phyloP scores from a whole-genome alignment of 2,888 invertebrate genomes.

The Endotricha flammealis region DNA sequence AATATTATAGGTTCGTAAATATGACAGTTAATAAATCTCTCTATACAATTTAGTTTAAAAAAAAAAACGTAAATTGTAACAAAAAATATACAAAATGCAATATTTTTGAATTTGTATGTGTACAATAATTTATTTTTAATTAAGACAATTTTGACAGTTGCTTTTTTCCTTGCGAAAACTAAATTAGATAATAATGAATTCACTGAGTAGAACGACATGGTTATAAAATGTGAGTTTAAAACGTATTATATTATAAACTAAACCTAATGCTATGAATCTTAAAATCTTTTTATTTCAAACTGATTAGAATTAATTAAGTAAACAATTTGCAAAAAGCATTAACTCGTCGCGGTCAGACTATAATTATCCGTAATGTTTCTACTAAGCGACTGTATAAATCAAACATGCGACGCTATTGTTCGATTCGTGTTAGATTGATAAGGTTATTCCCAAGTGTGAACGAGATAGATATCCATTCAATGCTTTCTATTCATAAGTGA shows the following conservation, averaged over 20 bases:
- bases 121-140: constrained; percentile 4
- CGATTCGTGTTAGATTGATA: constrained; percentile 78
- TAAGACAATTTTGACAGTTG: background rate
- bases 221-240: background rate
- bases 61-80: background rate
- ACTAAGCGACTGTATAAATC: constrained; percentile 78
- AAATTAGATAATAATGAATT: background rate
- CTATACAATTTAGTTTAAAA: too few species aligned
- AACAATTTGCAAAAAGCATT: constrained; percentile 38
- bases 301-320: constrained; percentile 5
- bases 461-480: constrained; percentile 69
- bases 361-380: constrained; percentile 77
- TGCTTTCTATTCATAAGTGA: constrained; percentile 68
- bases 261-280: background rate
- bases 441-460: constrained; percentile 75
- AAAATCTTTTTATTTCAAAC: constrained; percentile 1
- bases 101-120: background rate
- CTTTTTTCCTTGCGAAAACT: background rate
- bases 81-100: background rate
- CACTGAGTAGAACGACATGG: constrained; percentile 3
- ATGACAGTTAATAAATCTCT: too few species aligned
- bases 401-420: constrained; percentile 77
- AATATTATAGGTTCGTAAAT: too few species aligned
- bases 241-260: constrained; percentile 1
- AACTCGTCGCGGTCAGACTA: constrained; percentile 53